These are phyloP conservation scores for Chrysolina americana DNA, from an alignment of 2,888 invertebrate genomes.

Conservation along the genomic window DNA sequence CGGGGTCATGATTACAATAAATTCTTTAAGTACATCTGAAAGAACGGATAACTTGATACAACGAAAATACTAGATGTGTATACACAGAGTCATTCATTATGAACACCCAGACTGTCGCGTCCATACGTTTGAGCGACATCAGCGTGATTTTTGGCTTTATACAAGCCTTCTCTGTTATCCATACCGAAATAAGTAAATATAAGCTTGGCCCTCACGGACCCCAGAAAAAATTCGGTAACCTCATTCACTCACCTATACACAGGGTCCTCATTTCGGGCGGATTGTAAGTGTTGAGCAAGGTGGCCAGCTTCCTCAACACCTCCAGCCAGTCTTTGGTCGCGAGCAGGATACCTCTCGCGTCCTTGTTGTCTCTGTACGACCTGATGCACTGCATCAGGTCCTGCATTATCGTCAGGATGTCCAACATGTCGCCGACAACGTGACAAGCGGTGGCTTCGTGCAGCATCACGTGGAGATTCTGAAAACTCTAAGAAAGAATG, in stretches of 20 bases:
- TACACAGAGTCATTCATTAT: too few species aligned
- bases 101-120: too few species aligned
- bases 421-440: slow-evolving; percentile 86
- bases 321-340: slow-evolving; percentile 91
- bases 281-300: slow-evolving; percentile 90
- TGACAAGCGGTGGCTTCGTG: slow-evolving; percentile 94
- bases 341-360: slow-evolving; percentile 77
- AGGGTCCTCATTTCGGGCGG: slow-evolving; percentile 86
- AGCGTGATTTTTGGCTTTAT: too few species aligned
- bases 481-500: slow-evolving; percentile 79
- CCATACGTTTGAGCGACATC: too few species aligned
- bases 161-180: too few species aligned
- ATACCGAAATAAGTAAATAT: too few species aligned
- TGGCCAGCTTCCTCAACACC: slow-evolving; percentile 87
- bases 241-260: slow-evolving; percentile 77
- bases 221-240: too few species aligned
- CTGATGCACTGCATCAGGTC: slow-evolving; percentile 82
- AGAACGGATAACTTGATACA: slow-evolving; percentile 41
- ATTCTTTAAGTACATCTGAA: slow-evolving; percentile 82
- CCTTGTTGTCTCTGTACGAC: slow-evolving; percentile 77
- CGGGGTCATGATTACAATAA: slow-evolving; percentile 83
- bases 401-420: slow-evolving; percentile 84
- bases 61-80: background rate
- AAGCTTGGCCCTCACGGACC: too few species aligned
- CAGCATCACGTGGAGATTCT: slow-evolving; percentile 93